phyloP scores from a whole-genome alignment of 2,113 vertebrate species.

The Circaetus gallicus region DNA sequence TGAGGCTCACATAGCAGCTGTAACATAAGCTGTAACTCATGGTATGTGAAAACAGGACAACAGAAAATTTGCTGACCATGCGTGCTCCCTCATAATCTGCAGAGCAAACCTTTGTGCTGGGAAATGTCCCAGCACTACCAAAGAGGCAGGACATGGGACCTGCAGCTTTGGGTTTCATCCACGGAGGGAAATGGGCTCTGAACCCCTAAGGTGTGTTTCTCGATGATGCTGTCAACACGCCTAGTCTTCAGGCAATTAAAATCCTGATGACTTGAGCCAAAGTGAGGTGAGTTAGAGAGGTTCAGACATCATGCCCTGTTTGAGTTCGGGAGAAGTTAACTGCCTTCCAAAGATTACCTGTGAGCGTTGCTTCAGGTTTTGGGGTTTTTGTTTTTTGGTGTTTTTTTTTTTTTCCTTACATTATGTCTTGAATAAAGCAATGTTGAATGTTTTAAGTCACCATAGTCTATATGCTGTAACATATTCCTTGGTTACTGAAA shows the following conservation, averaged over 20 bases:
- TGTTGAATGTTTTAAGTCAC: not conserved
- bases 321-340: not conserved
- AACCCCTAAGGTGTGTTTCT: not conserved
- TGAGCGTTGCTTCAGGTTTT: rapidly evolving
- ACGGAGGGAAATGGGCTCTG: not conserved
- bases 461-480: not conserved
- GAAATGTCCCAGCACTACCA: not conserved
- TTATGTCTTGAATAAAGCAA: not conserved
- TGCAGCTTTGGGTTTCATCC: not conserved
- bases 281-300: not conserved
- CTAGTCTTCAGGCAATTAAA: not conserved
- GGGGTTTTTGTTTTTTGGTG: too few species aligned
- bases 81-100: not conserved
- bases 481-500: not conserved
- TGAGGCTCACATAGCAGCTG: not conserved
- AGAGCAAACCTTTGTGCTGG: not conserved
- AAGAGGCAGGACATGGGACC: not conserved
- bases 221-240: not conserved
- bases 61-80: not conserved
- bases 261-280: not conserved
- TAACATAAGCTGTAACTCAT: not conserved
- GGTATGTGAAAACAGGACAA: not conserved
- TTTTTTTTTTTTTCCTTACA: too few species aligned
- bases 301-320: not conserved
- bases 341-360: not conserved